Conservation (phyloP, 2,888 invertebrate genomes). For the Drosophila peninsularis region DNA sequence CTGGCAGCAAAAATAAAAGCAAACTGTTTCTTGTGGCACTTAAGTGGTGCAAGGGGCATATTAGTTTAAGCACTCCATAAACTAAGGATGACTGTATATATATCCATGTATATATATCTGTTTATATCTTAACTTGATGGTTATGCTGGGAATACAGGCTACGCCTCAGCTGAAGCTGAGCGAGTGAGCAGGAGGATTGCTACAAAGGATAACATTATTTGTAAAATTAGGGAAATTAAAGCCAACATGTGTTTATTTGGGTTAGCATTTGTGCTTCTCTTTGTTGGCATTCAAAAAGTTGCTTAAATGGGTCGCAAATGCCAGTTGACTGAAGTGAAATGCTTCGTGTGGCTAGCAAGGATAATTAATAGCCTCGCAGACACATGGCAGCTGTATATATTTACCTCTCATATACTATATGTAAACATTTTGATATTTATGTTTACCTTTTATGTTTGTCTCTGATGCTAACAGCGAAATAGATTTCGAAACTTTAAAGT, state of each 20-base stretch:
- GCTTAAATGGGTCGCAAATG: slow-evolving; percentile 4
- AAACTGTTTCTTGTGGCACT: slow-evolving; percentile 1
- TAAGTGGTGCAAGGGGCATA: slow-evolving; percentile 27
- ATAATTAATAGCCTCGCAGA: slow-evolving; percentile 1
- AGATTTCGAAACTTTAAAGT: neutral
- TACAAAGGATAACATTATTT: neutral
- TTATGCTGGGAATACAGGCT: slow-evolving; percentile 9
- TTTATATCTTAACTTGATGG: slow-evolving; percentile 15
- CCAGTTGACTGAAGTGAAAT: neutral
- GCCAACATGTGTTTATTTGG: slow-evolving; percentile 1
- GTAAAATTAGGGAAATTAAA: slow-evolving; percentile 14
- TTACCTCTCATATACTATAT: neutral
- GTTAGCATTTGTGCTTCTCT: neutral
- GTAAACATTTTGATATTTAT: slow-evolving; percentile 2
- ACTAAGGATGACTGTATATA: neutral
- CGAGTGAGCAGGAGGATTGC: neutral
- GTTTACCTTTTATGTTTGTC: neutral
- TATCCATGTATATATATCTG: neutral
- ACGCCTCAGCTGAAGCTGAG: neutral
- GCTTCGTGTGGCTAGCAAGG: neutral
- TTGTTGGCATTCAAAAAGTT: neutral
- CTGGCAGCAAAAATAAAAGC: neutral
- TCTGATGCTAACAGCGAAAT: neutral
- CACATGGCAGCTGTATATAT: slow-evolving; percentile 1
- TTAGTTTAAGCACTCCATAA: neutral